Base-by-base conservation (phyloP, 2,797 vertebrate genomes). In the Eptatretus atami region DNA sequence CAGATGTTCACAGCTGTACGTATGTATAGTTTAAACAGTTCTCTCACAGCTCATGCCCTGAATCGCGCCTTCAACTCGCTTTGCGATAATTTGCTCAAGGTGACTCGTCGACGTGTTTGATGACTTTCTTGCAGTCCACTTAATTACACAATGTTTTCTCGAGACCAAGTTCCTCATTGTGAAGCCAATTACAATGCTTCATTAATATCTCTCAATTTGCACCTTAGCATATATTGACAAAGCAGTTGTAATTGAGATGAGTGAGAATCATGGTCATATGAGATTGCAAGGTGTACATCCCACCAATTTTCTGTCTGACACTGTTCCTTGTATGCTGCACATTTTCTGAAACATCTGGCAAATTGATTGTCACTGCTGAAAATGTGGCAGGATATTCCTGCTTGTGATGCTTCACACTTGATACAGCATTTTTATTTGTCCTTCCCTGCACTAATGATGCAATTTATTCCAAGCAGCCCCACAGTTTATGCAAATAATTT, bases 1-100 rank as follows among this genome's bases (percentile, higher is more conserved):
- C 70, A 98, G 92, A 98, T 98, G 92, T 98, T 98, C 75, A 84
- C 87, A 52, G 87, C 92, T 2, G 92, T 98, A 66, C 79, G 90
- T 73, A 86, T 94, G 52, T 80, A 84, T 66, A 77, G 88, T 71
- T 75, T 94, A 72, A 86, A 82, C 65, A 70, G 75, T 67, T 90
- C 82, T 71, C 77, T 90, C 64, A 93, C 86, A 15, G 94, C 92
- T 72, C 88, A 92, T 73, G 82, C 77, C 44, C 79, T 95, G 66
- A 96, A 95, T 74, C 95, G 95, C 77, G 83, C 80, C 71, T 98
- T 98, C 68, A 94, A 81, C 68, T 87, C 94, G 72, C 78, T 95
- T 60, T 98, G 92, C 79, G 92, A 98, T 75, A 95, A 95, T 73
- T 76, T 95, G 66, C 75, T 98, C 13, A 95, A 92, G 82, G 92